phyloP scores from a whole-genome alignment of 2,888 invertebrate species.

The Nomada fabriciana region DNA sequence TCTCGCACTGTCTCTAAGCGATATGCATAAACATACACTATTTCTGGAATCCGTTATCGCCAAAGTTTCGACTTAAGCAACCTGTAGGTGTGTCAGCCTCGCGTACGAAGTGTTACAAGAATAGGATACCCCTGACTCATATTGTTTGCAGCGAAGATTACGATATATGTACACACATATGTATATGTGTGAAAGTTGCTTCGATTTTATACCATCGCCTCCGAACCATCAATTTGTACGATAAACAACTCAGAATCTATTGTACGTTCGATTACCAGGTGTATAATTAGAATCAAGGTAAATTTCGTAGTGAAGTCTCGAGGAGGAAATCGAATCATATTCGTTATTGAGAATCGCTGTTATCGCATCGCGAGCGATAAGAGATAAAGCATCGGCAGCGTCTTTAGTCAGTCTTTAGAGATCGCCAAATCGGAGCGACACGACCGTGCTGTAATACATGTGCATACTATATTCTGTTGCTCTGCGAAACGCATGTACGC shows the following conservation, averaged over 20 bases:
- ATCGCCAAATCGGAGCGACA: slow-evolving; percentile 40
- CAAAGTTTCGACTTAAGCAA: slow-evolving; percentile 23
- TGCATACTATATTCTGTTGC: neutral
- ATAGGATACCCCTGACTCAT: slow-evolving; percentile 22
- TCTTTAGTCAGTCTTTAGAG: slow-evolving; percentile 42
- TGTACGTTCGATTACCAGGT: neutral
- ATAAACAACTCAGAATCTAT: neutral
- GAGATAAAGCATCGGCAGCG: slow-evolving; percentile 67
- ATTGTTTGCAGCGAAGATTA: slow-evolving; percentile 20
- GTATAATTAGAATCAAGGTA: neutral
- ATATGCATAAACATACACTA: slow-evolving; percentile 22
- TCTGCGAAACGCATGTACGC: neutral
- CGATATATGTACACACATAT: neutral
- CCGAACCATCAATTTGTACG: neutral
- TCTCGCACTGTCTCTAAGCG: neutral
- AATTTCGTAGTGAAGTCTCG: neutral
- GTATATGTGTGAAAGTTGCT: neutral
- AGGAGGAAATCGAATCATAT: slow-evolving; percentile 10
- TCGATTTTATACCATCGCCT: slow-evolving; percentile 5
- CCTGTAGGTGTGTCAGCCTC: slow-evolving; percentile 10
- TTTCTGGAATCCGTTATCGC: slow-evolving; percentile 23
- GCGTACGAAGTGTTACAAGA: slow-evolving; percentile 4
- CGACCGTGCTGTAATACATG: slow-evolving; percentile 3
- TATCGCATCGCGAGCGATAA: slow-evolving; percentile 67
- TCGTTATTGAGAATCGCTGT: slow-evolving; percentile 62